phyloP scores from a whole-genome alignment of 2,888 invertebrate genomes.

The Zootermopsis nevadensis region DNA sequence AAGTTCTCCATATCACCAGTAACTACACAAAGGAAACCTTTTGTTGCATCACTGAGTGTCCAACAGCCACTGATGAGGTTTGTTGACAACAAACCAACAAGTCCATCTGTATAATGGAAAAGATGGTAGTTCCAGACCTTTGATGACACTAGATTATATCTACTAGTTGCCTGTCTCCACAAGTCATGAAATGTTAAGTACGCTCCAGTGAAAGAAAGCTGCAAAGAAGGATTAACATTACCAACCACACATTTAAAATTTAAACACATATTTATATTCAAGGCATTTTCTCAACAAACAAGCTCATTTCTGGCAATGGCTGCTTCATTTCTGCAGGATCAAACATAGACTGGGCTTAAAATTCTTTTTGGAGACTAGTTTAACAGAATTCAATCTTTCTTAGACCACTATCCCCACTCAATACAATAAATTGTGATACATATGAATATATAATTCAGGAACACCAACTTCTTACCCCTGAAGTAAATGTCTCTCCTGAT shows the following conservation, averaged over 20 bases:
- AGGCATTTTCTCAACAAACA: too few species aligned
- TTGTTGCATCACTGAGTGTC: neutral
- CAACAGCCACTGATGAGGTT: neutral
- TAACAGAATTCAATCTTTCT: too few species aligned
- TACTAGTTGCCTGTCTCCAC: neutral
- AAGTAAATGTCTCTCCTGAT: neutral
- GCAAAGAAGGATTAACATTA: neutral
- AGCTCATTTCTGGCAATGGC: too few species aligned
- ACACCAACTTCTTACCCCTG: neutral
- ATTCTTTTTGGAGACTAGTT: too few species aligned
- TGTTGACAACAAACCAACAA: neutral
- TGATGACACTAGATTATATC: neutral
- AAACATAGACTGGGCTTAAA: too few species aligned
- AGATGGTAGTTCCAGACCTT: neutral
- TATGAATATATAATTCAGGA: too few species aligned
- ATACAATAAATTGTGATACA: too few species aligned
- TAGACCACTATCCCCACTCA: too few species aligned
- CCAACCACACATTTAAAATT: too few species aligned
- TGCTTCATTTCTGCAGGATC: too few species aligned
- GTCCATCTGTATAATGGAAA: neutral
- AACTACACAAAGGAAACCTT: neutral
- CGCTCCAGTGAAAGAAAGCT: neutral
- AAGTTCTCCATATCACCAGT: neutral
- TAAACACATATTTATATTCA: too few species aligned
- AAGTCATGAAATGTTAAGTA: neutral